These are phyloP conservation scores for Glossosoma conforme DNA, from an alignment of 1,140 invertebrate genomes.

Conservation along the genomic window DNA sequence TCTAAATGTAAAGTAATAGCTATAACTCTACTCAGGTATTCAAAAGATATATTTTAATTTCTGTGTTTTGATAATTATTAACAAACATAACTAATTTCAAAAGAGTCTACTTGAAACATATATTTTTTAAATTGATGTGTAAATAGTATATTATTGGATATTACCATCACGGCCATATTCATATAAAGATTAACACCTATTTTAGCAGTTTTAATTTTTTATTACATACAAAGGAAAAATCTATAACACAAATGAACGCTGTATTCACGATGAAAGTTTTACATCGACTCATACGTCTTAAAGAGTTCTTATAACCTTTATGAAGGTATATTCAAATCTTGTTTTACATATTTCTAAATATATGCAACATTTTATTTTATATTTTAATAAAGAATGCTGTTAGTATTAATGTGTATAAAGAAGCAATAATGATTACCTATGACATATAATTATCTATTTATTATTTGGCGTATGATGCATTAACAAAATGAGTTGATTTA, in stretches of 20 bases:
- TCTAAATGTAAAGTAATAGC: no score
- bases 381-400: no score
- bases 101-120: no score
- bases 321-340: neutral
- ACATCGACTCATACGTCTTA: slow-evolving; percentile 17
- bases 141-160: slow-evolving; percentile 4
- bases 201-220: slow-evolving; percentile 19
- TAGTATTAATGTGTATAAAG: no score
- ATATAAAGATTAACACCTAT: slow-evolving; percentile 16
- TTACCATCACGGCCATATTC: neutral
- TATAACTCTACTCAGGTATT: no score
- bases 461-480: neutral
- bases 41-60: no score
- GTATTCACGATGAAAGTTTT: slow-evolving; percentile 30
- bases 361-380: no score
- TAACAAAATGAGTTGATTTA: slow-evolving; percentile 13
- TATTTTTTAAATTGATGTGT: no score
- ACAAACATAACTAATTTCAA: no score
- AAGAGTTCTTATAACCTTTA: neutral
- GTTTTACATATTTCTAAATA: no score
- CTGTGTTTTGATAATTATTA: no score
- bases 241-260: slow-evolving; percentile 29
- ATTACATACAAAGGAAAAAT: slow-evolving; percentile 30
- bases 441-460: neutral
- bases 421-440: no score